These are phyloP conservation scores for Rhopalosiphum maidis DNA, from an alignment of 1,140 invertebrate species.

Conservation along the genomic window DNA sequence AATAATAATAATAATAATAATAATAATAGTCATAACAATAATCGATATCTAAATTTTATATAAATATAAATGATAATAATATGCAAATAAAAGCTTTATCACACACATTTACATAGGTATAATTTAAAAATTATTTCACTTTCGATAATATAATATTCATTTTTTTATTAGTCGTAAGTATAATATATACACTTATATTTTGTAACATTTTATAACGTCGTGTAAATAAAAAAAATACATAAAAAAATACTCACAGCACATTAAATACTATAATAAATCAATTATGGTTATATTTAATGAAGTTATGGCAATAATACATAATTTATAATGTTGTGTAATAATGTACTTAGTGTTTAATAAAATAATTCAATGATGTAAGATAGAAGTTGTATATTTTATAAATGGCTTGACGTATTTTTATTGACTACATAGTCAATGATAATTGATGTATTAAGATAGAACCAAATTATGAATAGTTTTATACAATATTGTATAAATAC, in stretches of 20 bases:
- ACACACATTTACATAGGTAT: background rate
- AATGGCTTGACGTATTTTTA: background rate
- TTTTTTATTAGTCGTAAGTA: too few species aligned
- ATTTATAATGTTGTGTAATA: background rate
- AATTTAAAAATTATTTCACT: background rate
- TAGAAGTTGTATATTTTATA: background rate
- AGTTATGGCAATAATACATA: background rate
- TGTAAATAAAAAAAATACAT: background rate
- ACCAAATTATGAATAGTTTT: background rate
- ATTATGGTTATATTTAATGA: conserved; percentile 1
- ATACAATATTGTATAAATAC: background rate
- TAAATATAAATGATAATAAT: background rate
- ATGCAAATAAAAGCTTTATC: background rate
- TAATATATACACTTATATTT: background rate
- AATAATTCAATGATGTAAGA: background rate
- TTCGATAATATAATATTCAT: too few species aligned
- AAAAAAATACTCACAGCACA: background rate
- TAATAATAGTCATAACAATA: background rate
- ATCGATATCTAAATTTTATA: background rate
- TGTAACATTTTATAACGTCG: background rate
- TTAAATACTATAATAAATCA: conserved; percentile 7
- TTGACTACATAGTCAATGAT: background rate
- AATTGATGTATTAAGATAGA: background rate
- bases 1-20: background rate
- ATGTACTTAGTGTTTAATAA: background rate